Conservation (phyloP, 2,888 invertebrate genomes). For the Scelioninae gen. 1 region DNA sequence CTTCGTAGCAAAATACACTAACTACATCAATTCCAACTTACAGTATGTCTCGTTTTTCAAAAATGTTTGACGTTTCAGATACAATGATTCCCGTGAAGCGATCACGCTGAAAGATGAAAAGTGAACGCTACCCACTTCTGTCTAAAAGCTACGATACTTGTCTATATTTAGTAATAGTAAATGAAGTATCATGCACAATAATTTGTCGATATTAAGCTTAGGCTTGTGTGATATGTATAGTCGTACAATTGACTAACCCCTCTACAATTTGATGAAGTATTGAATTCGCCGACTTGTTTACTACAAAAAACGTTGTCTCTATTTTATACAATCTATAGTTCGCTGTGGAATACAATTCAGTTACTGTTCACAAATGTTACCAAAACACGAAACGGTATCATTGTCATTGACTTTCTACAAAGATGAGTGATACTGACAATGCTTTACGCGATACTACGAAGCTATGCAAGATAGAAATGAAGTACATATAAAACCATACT, state of each 20-base stretch:
- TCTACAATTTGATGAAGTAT: conserved; percentile 26
- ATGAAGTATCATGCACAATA: conserved; percentile 51
- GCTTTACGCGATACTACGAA: conserved; percentile 7
- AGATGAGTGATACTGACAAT: neutral
- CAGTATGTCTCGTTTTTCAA: too few relatives aligned
- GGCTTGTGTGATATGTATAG: conserved; percentile 54
- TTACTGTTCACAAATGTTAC: neutral
- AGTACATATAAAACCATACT: neutral
- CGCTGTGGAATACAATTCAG: neutral
- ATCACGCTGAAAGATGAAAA: conserved; percentile 15
- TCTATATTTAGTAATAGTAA: conserved; percentile 17
- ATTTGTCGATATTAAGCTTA: conserved; percentile 43
- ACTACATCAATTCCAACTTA: too few relatives aligned
- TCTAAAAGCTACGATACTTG: conserved; percentile 39
- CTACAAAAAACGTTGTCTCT: conserved; percentile 29
- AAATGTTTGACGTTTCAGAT: neutral
- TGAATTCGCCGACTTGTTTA: conserved; percentile 12
- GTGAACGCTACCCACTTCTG: conserved; percentile 32
- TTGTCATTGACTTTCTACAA: neutral
- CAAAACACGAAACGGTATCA: too few relatives aligned
- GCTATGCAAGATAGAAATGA: neutral
- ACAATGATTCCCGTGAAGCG: neutral
- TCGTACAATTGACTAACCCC: conserved; percentile 44
- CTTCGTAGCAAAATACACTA: too few relatives aligned
- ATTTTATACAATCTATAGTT: conserved; percentile 35